Evolutionary conservation across 2,797 vertebrate genomes (phyloP), one percentile per base, ranked within the genome.

Genomic region (Monodelphis domestica): DNA sequence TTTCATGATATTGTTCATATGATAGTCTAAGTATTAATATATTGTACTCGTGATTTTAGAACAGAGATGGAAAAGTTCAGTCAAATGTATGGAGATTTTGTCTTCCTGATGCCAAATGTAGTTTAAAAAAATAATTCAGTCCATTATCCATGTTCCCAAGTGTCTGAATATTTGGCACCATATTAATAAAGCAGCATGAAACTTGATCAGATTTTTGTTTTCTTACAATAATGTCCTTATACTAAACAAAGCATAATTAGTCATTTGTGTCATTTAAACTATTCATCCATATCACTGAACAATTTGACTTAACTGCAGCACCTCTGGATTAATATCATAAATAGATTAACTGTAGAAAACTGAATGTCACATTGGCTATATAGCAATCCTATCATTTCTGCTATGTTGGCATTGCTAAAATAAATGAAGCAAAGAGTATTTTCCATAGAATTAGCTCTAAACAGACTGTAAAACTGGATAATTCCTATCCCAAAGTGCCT

Each of bases 61-160:
- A 33, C 0, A 2, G 87, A 26, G 78, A 12, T 12, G 53, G 57
- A 21, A 38, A 90, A 89, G 17, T 91, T 15, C 3, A 51, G 52
- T 3, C 53, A 38, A 51, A 30, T 92, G 95, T 87, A 50, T 91
- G 11, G 1, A 50, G 84, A n/a, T 1, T 53, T 4, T 94, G 1
- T 89, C 63, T 96, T 52, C 87, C 12, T 87, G 52, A 55, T 90
- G 59, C 78, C 5, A 92, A 70, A 57, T 89, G 54, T 1, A 53
- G 29, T 51, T 4, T 33, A 55, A 55, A 93, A 96, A 70, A 17
- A 45, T n/a, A 56, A 90, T 17, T 38, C 1, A n/a, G 0, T 6
- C 5, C 9, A 24, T 90, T 53, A 91, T 28, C 21, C 50, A 14
- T 90, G 53, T 51, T 95, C 92, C 29, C 9, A 91, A 90, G 87